Base-by-base conservation (phyloP, 2,113 vertebrate genomes). In the Tretioscincus oriximinensis region DNA sequence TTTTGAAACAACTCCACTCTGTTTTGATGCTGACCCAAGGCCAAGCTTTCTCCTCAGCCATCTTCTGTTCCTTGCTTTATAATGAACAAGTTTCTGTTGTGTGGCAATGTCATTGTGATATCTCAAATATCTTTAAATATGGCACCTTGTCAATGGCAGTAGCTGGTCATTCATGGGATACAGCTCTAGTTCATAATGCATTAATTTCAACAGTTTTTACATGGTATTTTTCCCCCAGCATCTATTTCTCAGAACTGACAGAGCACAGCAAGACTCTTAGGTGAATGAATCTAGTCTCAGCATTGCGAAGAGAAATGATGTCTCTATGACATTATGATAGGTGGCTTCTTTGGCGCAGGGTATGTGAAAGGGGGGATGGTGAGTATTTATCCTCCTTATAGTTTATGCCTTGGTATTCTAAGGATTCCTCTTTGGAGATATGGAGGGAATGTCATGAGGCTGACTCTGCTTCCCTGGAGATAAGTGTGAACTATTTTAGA, bases 401-500 rank as follows among this genome's bases (percentile, higher is more conserved):
- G 0, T 71, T 73, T 80, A 29, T 73, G 29, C 45, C 47, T 84
- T 80, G 79, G 29, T 29, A 73, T 86, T 85, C 49, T 81, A 73
- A 83, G 68, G 41, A 84, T 29, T 0, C 28, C 0, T 70, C 22
- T 84, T n/a, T 67, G 81, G 51, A 77, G 61, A 69, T 68, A 12
- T 10, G 78, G 45, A 35, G 79, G 75, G 49, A n/a, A 72, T 49
- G 29, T 84, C 1, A 1, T 49, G 81, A 77, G 72, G 24, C 31
- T 81, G 69, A 8, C 76, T 72, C 4, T 85, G n/a, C 2, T 71
- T 90, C 84, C 72, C 21, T 35, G 54, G 67, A 8, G 64, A 85
- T 93, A 90, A 84, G 28, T 72, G 54, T 81, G 83, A 86, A 70
- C 86, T 85, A 77, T 76, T 74, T 54, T 80, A 75, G 49, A 31